Evolutionary conservation across 2,113 vertebrate species (phyloP).

Genomic region (Stigmatopora nigra): DNA sequence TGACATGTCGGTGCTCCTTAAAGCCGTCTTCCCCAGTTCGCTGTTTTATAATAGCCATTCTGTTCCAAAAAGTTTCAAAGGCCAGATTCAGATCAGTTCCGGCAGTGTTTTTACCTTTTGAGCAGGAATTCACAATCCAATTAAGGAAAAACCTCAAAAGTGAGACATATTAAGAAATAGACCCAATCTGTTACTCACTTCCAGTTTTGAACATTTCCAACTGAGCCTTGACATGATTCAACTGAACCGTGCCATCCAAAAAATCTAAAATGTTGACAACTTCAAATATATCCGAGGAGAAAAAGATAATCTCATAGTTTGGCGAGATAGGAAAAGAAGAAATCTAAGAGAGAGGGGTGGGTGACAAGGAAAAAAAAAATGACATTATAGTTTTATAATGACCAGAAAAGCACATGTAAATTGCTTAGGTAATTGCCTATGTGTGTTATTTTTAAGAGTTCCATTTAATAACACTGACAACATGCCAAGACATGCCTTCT

Average conservation of each 20-base stretch:
- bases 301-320: slow-evolving; percentile 67
- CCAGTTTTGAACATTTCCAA: slow-evolving; percentile 17
- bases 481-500: slow-evolving; percentile 29
- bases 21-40: slow-evolving; percentile 4
- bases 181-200: slow-evolving; percentile 33
- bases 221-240: rapidly evolving
- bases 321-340: slow-evolving; percentile 56
- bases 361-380: slow-evolving; percentile 13
- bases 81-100: slow-evolving; percentile 62
- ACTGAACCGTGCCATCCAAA: neutral
- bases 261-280: slow-evolving; percentile 51
- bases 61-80: slow-evolving; percentile 36
- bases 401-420: slow-evolving; percentile 1
- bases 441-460: slow-evolving; percentile 43
- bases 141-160: neutral
- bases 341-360: slow-evolving; percentile 62
- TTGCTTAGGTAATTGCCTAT: slow-evolving; percentile 33
- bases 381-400: slow-evolving; percentile 9
- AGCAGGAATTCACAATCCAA: slow-evolving; percentile 3
- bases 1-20: slow-evolving; percentile 49
- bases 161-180: neutral
- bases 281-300: slow-evolving; percentile 45
- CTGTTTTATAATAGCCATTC: slow-evolving; percentile 40
- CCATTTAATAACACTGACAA: slow-evolving; percentile 41
- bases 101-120: slow-evolving; percentile 24